Base-by-base conservation (phyloP, 2,888 invertebrate species). In the Apodemia zela region DNA sequence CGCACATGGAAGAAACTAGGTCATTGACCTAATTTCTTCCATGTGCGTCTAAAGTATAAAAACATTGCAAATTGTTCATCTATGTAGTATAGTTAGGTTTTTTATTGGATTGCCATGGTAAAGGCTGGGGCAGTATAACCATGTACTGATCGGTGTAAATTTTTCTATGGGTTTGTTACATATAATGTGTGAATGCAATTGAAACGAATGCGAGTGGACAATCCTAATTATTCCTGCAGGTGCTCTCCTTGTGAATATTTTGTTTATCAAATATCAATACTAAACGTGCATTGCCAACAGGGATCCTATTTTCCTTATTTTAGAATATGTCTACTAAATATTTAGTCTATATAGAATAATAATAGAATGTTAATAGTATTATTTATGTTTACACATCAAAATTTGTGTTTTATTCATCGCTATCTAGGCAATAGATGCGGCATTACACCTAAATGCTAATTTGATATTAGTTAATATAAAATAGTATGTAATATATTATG, bases 81-180 rank as follows among this genome's bases (percentile, higher is more conserved):
- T 15, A 57, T 57, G 54, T 57, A 57, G 25, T 13, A 29, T 57
- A 57, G 25, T 54, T 54, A 25, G 54, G 54, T 18, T 54, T 65
- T 57, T 61, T 62, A 63, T 54, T 13, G 13, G 51, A 54, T 25
- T 54, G 51, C 25, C 6, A 54, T 2, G 51, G 51, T 25, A 54
- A 75, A 81, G 89, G 78, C 88, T 86, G 89, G 89, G 89, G 89
- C 89, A 54, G 51, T 77, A 38, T 38, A 82, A 86, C 82, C 81
- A 76, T 84, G 85, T 84, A 85, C 84, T 85, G 85, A 87, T 85
- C 85, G 89, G 80, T 90, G 89, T 89, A 89, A 85, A 90, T 87
- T 90, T 88, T 89, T 88, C 84, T 88, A 89, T 87, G 83, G 81
- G 85, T 89, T 89, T 86, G 82, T 86, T 87, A 85, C 79, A 79